Conservation (phyloP, 2,888 invertebrate species). For the Kuschelorhynchus macadamiae region DNA sequence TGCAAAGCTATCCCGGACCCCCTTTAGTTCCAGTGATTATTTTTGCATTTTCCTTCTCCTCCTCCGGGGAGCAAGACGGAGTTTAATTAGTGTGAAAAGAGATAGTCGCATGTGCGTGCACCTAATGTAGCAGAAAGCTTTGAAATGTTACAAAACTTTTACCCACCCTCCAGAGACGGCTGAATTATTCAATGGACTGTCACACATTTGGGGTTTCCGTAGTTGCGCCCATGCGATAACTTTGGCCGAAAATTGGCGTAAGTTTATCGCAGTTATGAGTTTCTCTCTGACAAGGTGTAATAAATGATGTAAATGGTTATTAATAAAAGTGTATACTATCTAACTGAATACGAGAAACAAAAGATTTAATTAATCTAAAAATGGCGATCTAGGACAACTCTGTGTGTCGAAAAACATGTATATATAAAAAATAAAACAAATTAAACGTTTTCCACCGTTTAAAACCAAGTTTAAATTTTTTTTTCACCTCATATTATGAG, state of each 20-base stretch:
- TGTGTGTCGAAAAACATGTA: no score
- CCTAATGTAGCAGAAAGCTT: conserved; percentile 48
- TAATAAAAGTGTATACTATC: no score
- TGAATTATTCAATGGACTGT: conserved; percentile 47
- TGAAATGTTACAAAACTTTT: conserved; percentile 39
- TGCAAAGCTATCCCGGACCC: conserved; percentile 19
- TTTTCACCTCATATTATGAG: background rate
- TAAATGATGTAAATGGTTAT: conserved; percentile 22
- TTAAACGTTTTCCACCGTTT: no score
- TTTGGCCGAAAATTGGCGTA: conserved; percentile 24
- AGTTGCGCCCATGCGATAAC: conserved; percentile 27
- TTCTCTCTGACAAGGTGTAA: conserved; percentile 24
- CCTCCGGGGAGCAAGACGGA: conserved; percentile 35
- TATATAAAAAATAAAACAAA: no score
- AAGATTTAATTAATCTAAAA: no score
- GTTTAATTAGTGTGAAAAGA: conserved; percentile 59
- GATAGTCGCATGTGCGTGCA: conserved; percentile 55
- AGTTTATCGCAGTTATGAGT: conserved; percentile 23
- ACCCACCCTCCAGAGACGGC: conserved; percentile 30
- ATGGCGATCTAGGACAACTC: no score
- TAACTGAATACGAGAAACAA: no score
- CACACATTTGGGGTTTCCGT: conserved; percentile 35
- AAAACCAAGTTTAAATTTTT: background rate
- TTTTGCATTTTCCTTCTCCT: conserved; percentile 44
- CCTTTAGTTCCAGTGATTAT: conserved; percentile 36